Evolutionary conservation across 2,888 invertebrate genomes (phyloP).

Genomic region (Acrobasis repandana): DNA sequence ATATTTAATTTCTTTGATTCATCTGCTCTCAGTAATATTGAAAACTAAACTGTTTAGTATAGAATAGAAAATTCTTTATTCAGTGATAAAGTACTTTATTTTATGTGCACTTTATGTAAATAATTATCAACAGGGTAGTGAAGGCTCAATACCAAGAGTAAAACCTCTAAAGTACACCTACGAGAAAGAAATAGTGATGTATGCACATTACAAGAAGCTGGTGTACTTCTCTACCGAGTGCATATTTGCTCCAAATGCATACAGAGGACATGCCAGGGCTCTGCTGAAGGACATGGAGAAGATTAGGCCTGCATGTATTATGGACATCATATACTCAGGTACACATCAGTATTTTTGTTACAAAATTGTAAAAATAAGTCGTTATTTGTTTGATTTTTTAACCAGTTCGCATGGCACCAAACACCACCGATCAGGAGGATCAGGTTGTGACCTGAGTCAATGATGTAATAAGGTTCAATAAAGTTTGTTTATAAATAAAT

Average conservation of each 20-base stretch:
- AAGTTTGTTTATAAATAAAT: conserved; percentile 2
- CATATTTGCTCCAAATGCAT: conserved; percentile 98
- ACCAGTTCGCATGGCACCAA: not conserved
- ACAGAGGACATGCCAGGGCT: conserved; percentile 94
- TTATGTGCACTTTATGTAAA: too few species aligned
- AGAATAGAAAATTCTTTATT: too few species aligned
- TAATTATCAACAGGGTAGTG: conserved; percentile 81
- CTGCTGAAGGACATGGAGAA: conserved; percentile 97
- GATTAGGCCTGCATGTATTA: conserved; percentile 94
- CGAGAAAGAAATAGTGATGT: conserved; percentile 99
- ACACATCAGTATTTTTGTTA: conserved; percentile 30
- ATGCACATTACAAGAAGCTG: conserved; percentile 97
- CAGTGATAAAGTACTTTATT: too few species aligned
- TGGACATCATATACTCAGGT: conserved; percentile 96
- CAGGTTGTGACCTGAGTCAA: too few species aligned
- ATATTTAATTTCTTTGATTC: too few species aligned
- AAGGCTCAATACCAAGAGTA: conserved; percentile 93
- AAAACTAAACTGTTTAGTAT: too few species aligned
- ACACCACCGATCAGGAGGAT: too few species aligned
- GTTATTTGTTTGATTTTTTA: not conserved
- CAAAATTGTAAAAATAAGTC: not conserved
- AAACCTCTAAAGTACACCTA: conserved; percentile 99
- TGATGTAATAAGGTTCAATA: too few species aligned
- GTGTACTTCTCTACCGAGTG: conserved; percentile 99
- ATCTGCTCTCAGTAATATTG: too few species aligned